Evolutionary conservation across 2,113 vertebrate genomes (phyloP).

Genomic region (Euleptes europaea): DNA sequence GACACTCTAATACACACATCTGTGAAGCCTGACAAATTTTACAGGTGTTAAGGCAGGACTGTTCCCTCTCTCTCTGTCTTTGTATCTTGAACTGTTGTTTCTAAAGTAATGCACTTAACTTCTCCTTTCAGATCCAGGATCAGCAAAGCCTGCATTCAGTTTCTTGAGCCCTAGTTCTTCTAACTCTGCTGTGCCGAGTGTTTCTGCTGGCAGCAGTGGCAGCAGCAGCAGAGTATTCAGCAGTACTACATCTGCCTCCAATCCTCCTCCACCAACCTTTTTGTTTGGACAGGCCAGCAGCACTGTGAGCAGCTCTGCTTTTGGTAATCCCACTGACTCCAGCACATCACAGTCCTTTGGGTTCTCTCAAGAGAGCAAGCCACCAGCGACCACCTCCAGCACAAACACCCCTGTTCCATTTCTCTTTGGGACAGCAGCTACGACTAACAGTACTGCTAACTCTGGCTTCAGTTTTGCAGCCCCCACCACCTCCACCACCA

Average conservation of each 20-base stretch:
- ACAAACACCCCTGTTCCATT: slow-evolving; percentile 71
- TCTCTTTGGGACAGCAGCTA: slow-evolving; percentile 78
- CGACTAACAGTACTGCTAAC: slow-evolving; percentile 65
- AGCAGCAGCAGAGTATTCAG: slow-evolving; percentile 79
- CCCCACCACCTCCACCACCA: slow-evolving; percentile 20
- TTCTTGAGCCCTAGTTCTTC: slow-evolving; percentile 80
- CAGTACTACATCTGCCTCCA: slow-evolving; percentile 65
- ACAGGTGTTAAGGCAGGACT: neutral
- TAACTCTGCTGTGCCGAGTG: slow-evolving; percentile 62
- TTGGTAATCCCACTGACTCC: slow-evolving; percentile 72
- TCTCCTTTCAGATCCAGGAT: slow-evolving; percentile 75
- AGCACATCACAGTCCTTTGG: slow-evolving; percentile 80
- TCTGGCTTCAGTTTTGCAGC: slow-evolving; percentile 83
- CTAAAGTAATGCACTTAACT: slow-evolving; percentile 21
- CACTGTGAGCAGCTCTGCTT: slow-evolving; percentile 75
- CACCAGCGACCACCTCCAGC: slow-evolving; percentile 71
- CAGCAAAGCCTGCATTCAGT: slow-evolving; percentile 80
- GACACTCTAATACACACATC: neutral
- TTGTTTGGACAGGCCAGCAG: slow-evolving; percentile 86
- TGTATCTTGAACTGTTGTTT: neutral
- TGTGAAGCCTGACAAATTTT: neutral
- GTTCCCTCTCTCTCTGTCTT: neutral
- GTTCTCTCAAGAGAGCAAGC: slow-evolving; percentile 86
- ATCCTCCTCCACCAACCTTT: slow-evolving; percentile 70
- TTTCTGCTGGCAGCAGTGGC: slow-evolving; percentile 55